Percentiles rank a stretch among this genome's conserved stretches.
Conservation (phyloP, 2,888 invertebrate genomes). For the Ectemnius cavifrons region DNA sequence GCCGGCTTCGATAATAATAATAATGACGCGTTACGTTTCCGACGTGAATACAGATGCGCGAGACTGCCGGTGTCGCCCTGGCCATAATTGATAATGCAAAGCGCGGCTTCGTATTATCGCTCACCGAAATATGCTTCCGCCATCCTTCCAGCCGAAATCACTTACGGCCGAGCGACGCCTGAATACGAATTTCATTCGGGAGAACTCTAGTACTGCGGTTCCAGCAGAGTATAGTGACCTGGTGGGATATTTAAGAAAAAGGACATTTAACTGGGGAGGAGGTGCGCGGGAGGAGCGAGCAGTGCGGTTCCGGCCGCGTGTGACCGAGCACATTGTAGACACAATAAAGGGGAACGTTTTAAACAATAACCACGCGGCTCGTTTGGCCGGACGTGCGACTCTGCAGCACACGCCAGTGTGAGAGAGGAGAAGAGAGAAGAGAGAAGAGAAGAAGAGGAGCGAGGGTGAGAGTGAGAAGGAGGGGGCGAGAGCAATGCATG, state of each 20-base stretch:
- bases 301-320: slow-evolving; percentile 64
- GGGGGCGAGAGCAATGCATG: slow-evolving; percentile 25
- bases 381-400: slow-evolving; percentile 69
- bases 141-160: neutral
- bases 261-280: slow-evolving; percentile 44
- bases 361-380: slow-evolving; percentile 70
- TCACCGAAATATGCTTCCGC: neutral
- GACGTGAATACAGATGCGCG: neutral
- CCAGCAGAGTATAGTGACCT: neutral
- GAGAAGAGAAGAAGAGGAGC: no score
- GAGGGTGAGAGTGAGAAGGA: no score
- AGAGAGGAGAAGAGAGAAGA: slow-evolving; percentile 10
- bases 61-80: neutral
- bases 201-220: neutral
- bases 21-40: slow-evolving; percentile 6
- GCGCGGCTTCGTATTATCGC: slow-evolving; percentile 1
- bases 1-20: slow-evolving; percentile 10
- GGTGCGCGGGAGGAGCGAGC: slow-evolving; percentile 24
- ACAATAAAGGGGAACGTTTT: slow-evolving; percentile 71
- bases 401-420: slow-evolving; percentile 42
- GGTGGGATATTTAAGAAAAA: slow-evolving; percentile 47
- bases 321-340: slow-evolving; percentile 70
- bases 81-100: neutral
- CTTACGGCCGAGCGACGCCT: neutral
- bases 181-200: neutral